Percentiles rank a stretch among this genome's conserved stretches.
These are phyloP conservation scores for Mythimna albipuncta DNA, from an alignment of 2,888 invertebrate genomes.

Conservation along the genomic window DNA sequence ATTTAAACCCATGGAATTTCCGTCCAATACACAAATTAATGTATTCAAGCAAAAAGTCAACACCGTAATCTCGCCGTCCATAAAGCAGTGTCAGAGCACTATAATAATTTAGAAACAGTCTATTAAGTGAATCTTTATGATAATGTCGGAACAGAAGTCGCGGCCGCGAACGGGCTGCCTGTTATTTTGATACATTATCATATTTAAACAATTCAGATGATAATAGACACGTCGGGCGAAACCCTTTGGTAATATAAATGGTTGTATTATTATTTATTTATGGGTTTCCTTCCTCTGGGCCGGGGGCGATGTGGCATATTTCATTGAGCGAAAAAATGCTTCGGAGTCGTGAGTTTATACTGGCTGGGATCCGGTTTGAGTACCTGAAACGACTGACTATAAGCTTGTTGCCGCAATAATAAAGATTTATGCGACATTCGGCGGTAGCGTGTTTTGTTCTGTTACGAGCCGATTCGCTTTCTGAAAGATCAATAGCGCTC, in stretches of 20 bases:
- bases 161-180: conserved; percentile 86
- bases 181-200: conserved; percentile 91
- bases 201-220: conserved; percentile 91
- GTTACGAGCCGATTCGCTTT: conserved; percentile 89
- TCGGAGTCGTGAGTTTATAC: conserved; percentile 89
- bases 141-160: conserved; percentile 90
- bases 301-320: conserved; percentile 88
- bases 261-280: conserved; percentile 91
- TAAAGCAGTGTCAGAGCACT: conserved; percentile 86
- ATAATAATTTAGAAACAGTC: conserved; percentile 89
- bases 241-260: conserved; percentile 91
- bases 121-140: conserved; percentile 90
- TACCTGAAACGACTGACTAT: conserved; percentile 88
- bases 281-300: conserved; percentile 89
- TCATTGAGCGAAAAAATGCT: conserved; percentile 90
- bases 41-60: conserved; percentile 77
- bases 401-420: conserved; percentile 90
- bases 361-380: conserved; percentile 86
- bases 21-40: conserved; percentile 73
- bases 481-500: conserved; percentile 89
- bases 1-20: conserved; percentile 71
- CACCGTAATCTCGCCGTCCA: conserved; percentile 80
- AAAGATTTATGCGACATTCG: conserved; percentile 90
- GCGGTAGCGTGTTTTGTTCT: conserved; percentile 90
- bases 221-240: conserved; percentile 90